Base-by-base conservation (phyloP, 2,888 invertebrate genomes). In the Microplitis manilae region DNA sequence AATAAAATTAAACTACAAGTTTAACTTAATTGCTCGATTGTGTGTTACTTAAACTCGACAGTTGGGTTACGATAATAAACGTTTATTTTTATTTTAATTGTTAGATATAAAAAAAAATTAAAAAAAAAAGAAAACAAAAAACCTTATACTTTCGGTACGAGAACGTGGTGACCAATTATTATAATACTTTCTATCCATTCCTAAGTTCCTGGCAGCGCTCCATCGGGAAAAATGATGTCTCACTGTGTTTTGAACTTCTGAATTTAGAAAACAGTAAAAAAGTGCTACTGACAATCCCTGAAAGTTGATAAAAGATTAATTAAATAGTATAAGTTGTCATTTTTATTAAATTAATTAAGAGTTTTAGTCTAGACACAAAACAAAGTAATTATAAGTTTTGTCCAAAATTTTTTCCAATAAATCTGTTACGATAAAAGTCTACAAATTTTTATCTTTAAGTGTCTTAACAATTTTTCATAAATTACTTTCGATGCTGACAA, bases 201-300 rank as follows among this genome's bases (percentile, higher is more conserved):
- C 94, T 62, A 95, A 91, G 40, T 92, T 92, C 65, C 95, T 91
- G 0, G 93, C 92, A 0, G 93, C 93, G 87, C 93, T 93, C 96
- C 96, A 96, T 79, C 95, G 92, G 81, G 94, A 93, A 85, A 96
- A 93, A 86, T 96, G 96, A 90, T 97, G 96, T 40, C 94, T 92
- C 82, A 97, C 91, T 0, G 96, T 94, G 88, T 96, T 96, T 70
- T 96, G 94, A 6, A 97, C 97, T 90, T 97, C 97, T 5, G 96
- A 95, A 91, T 97, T 97, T 85, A 97, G 93, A 91, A 97, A 97
- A 90, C 97, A 97, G 91, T 97, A 97, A 91, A 97, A 95, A 78
- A 97, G 91, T 4, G 97, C 96, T 79, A 97, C 97, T 73, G 94
- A 95, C 87, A 97, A 95, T 79, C 97, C 97, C 97, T 97, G 90